Base-by-base conservation (phyloP, 2,797 vertebrate genomes). In the Lindbergichthys nudifrons region DNA sequence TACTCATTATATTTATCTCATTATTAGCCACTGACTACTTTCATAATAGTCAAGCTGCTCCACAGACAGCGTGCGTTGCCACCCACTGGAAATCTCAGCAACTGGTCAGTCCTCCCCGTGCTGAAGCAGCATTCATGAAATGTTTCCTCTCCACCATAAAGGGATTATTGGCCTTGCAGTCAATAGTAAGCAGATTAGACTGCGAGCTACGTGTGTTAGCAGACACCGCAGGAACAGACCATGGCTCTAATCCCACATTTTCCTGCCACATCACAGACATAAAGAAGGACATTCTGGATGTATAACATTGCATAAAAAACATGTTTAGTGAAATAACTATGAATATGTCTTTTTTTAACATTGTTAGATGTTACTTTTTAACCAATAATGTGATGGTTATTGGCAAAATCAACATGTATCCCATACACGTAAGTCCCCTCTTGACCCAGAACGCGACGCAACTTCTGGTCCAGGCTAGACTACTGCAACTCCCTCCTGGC, bases 161-260 rank as follows among this genome's bases (percentile, higher is more conserved):
- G 51, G 71, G 88, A 93, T 93, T 92, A 93, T 85, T 88, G 89
- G 82, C 88, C 85, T 89, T 81, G 68, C 70, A 90, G 84, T 92
- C 92, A 90, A 91, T 88, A 84, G 86, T 92, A 93, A 93, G 42
- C 62, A 90, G 87, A 92, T 92, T 92, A 92, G 80, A 83, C 83
- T 43, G n/a, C n/a, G 75, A 87, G 85, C 85, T 83, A 87, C 66
- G 83, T 89, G 75, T 87, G 64, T 86, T 84, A 92, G 88, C 80
- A 89, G 84, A 89, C 88, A 88, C 79, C 86, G 80, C 82, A 78
- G 73, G 60, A 89, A 87, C 66, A 83, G 73, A 81, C 83, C 79
- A 85, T 75, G 67, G 68, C 50, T 88, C 79, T 91, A 94, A 93
- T 92, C 83, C 83, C 77, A 75, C 83, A 76, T 75, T 83, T 82